Percentiles rank a stretch among this genome's conserved stretches.
These are phyloP conservation scores for Ischnus inquisitorius DNA, from an alignment of 2,888 invertebrate species.

Conservation along the genomic window DNA sequence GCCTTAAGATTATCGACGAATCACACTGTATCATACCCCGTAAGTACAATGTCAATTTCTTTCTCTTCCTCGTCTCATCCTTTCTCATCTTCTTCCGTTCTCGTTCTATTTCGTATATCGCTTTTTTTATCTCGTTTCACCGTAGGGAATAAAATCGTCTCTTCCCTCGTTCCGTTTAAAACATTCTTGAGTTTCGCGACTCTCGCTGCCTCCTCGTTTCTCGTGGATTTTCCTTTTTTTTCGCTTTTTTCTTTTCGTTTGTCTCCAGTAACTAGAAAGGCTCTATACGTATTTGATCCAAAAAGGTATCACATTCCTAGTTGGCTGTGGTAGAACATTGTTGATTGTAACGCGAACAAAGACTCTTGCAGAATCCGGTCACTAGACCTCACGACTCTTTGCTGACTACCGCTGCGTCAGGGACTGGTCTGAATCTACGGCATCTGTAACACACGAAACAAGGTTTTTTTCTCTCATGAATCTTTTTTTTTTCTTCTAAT, in stretches of 20 bases:
- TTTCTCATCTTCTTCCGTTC: constrained; percentile 15
- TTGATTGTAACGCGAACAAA: constrained; percentile 78
- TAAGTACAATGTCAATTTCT: constrained; percentile 67
- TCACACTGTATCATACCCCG: constrained; percentile 62
- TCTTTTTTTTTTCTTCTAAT: not conserved
- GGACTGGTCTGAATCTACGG: constrained; percentile 84
- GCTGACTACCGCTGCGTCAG: constrained; percentile 82
- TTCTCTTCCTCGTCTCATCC: constrained; percentile 24
- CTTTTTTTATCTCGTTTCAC: constrained; percentile 27
- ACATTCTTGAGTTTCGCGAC: constrained; percentile 49
- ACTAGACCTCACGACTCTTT: constrained; percentile 83
- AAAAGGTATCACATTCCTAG: constrained; percentile 81
- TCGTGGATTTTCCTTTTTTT: not conserved
- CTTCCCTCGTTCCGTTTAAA: constrained; percentile 36
- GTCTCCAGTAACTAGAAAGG: constrained; percentile 74
- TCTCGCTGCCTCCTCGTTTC: constrained; percentile 19
- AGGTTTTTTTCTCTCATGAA: constrained; percentile 34
- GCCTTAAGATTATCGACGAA: constrained; percentile 61
- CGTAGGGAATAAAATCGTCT: constrained; percentile 48
- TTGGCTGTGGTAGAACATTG: constrained; percentile 80
- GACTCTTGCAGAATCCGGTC: constrained; percentile 75
- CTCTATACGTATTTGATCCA: constrained; percentile 76
- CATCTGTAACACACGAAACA: constrained; percentile 77
- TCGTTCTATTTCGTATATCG: constrained; percentile 17
- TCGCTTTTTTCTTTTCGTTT: constrained; percentile 12